Conservation (phyloP, 2,113 vertebrate species). For the Hucho hucho region DNA sequence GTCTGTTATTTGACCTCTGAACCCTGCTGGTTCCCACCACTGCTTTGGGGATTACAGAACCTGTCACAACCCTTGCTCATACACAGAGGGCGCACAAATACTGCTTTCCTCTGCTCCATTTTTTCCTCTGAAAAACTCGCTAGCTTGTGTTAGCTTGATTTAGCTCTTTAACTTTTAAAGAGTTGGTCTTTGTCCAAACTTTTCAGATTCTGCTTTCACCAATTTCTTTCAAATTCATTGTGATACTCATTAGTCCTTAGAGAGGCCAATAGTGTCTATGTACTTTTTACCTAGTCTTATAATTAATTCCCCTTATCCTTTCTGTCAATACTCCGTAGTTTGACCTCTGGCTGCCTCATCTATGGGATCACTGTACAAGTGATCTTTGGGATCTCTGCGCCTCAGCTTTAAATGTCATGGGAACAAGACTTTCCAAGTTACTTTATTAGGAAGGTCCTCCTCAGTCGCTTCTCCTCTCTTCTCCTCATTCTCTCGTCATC, state of each 20-base stretch:
- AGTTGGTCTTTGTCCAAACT: no score
- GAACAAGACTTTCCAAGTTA: conserved; percentile 10
- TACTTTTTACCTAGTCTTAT: no score
- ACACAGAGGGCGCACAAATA: neutral
- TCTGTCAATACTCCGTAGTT: neutral
- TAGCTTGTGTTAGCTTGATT: no score
- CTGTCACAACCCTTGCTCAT: neutral
- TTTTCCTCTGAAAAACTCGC: no score
- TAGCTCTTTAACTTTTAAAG: no score
- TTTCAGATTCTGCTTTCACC: no score
- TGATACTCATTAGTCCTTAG: no score
- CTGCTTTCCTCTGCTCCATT: no score
- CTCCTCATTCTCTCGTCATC: neutral
- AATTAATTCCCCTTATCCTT: no score
- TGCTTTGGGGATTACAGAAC: conserved; percentile 7
- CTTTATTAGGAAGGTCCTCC: conserved; percentile 6
- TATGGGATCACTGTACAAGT: neutral
- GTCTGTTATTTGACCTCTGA: neutral
- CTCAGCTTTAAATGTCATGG: conserved; percentile 27
- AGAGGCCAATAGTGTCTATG: no score
- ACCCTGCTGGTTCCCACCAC: conserved; percentile 3
- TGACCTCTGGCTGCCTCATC: neutral
- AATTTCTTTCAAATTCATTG: no score
- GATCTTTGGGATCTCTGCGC: no score
- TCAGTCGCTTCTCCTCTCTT: neutral